Base-by-base conservation (phyloP, 2,113 vertebrate species). In the Ammodytes dubius region DNA sequence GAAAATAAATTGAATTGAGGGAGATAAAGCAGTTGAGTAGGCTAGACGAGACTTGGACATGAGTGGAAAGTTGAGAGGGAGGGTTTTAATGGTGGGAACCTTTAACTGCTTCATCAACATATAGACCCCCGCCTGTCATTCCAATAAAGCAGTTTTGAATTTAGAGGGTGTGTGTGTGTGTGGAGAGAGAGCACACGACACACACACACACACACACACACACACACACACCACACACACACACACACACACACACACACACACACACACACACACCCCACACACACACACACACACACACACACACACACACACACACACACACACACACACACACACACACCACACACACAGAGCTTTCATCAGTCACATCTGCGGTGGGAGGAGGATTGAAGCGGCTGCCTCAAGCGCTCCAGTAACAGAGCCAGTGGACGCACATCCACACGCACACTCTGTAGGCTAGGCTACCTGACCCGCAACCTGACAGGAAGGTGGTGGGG, bases 311-410 rank as follows among this genome's bases (percentile, higher is more conserved):
- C 27, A 27, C 27, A 27, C 27, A 27, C 27, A 27, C 27, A 27
- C 27, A 27, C 27, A 27, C 27, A 27, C 27, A 27, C 27, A 27
- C 27, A 27, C 27, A 27, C 27, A 27, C 27, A 27, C 27, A 27
- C 27, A 27, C 27, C 27, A 27, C 27, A 27, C 27, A 27, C 27
- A 27, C 27, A 27, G 27, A 27, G 27, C 72, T 84, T 72, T 84
- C 89, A 93, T 91, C 87, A 82, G 65, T 82, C 90, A 82, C 87
- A 79, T 86, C 85, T 87, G 56, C 84, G n/a, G 84, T 59, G 76
- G 83, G 89, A 85, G 86, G 89, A 82, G 79, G 84, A 46, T 54
- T 80, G 88, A 74, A 91, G 74, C 66, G 3, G 80, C 83, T 87
- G 85, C 83, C 78, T 87, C 74, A 59, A 87, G 85, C 88, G 88